These are phyloP conservation scores for Cynopterus sphinx DNA, from an alignment of 2,797 vertebrate genomes.

Conservation along the genomic window DNA sequence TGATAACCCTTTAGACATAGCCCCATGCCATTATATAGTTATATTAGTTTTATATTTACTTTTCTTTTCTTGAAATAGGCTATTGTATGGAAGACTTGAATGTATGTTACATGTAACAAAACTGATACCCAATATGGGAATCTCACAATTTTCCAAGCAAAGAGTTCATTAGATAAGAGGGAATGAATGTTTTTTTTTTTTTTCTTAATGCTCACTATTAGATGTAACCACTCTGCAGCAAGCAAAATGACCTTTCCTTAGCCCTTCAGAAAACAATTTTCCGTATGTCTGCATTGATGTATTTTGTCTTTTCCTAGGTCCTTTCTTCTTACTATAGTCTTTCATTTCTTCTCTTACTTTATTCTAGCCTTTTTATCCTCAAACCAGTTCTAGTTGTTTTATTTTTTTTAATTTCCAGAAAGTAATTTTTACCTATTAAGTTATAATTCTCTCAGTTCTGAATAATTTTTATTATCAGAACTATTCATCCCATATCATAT, in stretches of 20 bases:
- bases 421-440: constrained; percentile 34
- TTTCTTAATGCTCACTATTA: not conserved
- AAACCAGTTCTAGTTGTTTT: not conserved
- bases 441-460: not conserved
- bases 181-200: constrained; percentile 10
- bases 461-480: constrained; percentile 34
- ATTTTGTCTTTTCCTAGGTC: not conserved
- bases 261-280: constrained; percentile 41
- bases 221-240: not conserved
- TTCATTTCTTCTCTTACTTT: constrained; percentile 1
- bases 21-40: not conserved
- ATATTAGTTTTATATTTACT: not conserved
- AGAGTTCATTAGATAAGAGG: not conserved
- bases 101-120: not conserved
- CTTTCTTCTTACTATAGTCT: not conserved
- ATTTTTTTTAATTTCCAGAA: not conserved
- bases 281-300: not conserved
- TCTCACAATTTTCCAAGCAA: constrained; percentile 5
- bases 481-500: not conserved
- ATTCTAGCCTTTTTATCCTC: not conserved
- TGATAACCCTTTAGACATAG: not conserved
- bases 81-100: not conserved
- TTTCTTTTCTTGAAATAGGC: constrained; percentile 16
- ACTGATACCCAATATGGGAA: not conserved
- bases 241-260: not conserved